Base-by-base conservation (phyloP, 1,140 invertebrate genomes). In the Drosophila ohnishii region DNA sequence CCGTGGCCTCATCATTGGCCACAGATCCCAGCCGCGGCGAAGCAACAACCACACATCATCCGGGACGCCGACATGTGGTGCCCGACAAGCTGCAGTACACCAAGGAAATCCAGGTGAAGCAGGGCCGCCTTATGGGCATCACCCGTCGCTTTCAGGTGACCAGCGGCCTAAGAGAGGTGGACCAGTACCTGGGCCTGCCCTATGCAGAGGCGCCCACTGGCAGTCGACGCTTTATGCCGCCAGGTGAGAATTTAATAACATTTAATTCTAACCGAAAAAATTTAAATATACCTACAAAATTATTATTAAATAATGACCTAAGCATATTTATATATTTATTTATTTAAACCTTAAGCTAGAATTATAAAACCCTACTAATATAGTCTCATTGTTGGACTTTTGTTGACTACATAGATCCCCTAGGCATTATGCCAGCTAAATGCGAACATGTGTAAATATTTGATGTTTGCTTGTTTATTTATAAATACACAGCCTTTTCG, bases 201-300 rank as follows among this genome's bases (percentile, higher is more conserved):
- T 99, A 98, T 92, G 98, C 97, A 1, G 96, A 96, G 14, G 95
- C 98, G n/a, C 97, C 97, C 1, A 93, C 96, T 0, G 96, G 96
- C 3, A 94, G 92, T 84, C 92, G 97, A 51, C 92, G 97, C 25
- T 98, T 98, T 90, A 97, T 98, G 94, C 97, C 97, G 25, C 96
- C 97, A 60, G 94, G 94, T 93, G 92, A 92, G 91, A 35, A 16
- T 22, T 53, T 14, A 35, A 2, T 22, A 14, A 14, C 22, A 14
- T 47, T 14, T 9, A 25, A 25, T 2, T 25, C 2, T 14, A 25
- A 8, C 3, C 3, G 2, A 45, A 45, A 22, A 13, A 1, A 14
- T 1, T 7, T 14, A 3, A 2, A 13, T 44, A n/a, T 11, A 19
- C n/a, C n/a, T n/a, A n/a, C 19, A 22, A 1, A 22, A 22, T 5